Evolutionary conservation across 2,888 invertebrate genomes (phyloP).

Genomic region (Drosophila mayaguana): DNA sequence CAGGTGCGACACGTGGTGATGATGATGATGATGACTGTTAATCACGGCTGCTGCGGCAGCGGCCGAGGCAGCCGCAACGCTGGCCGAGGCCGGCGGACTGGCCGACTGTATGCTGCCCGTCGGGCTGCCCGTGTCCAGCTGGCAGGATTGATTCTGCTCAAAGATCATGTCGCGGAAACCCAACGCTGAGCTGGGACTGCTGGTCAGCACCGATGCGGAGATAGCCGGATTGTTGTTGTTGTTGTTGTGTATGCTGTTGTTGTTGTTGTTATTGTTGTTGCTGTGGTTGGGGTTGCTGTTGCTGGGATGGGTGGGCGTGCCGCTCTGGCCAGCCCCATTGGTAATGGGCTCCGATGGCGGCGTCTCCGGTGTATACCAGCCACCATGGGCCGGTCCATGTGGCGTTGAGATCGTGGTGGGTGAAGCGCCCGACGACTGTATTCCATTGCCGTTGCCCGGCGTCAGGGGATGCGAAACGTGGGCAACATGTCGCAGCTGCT

Average conservation of each 20-base stretch:
- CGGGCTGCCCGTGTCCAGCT: constrained; percentile 85
- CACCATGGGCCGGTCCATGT: constrained; percentile 84
- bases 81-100: constrained; percentile 83
- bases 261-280: constrained; percentile 46
- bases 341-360: constrained; percentile 83
- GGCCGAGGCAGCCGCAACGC: constrained; percentile 72
- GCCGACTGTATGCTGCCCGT: constrained; percentile 85
- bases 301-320: constrained; percentile 62
- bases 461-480: constrained; percentile 77
- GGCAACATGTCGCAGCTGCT: constrained; percentile 78
- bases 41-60: constrained; percentile 81
- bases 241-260: constrained; percentile 57
- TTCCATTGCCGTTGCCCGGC: constrained; percentile 72
- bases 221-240: constrained; percentile 61
- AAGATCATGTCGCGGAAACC: constrained; percentile 85
- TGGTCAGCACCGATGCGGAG: constrained; percentile 65
- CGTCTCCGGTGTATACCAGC: constrained; percentile 85
- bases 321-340: constrained; percentile 59
- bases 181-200: constrained; percentile 75
- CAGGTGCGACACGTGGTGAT: constrained; percentile 80
- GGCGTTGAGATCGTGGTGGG: constrained; percentile 82
- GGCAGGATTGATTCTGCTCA: constrained; percentile 85
- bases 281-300: constrained; percentile 29
- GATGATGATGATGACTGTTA: constrained; percentile 83
- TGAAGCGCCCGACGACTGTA: constrained; percentile 78